Conservation (phyloP, 2,797 vertebrate species). For the Cuculus canorus region DNA sequence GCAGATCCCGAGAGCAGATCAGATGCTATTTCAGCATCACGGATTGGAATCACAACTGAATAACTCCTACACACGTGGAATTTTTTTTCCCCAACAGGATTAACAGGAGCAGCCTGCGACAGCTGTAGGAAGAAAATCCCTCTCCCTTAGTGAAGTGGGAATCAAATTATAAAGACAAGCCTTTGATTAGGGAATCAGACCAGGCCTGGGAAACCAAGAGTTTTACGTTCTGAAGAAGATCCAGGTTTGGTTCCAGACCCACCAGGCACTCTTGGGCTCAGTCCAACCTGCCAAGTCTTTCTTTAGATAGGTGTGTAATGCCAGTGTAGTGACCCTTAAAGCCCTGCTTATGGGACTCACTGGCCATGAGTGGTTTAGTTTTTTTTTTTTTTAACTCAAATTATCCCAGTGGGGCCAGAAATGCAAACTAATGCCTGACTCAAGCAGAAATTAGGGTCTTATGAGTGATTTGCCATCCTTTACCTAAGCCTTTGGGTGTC, state of each 20-base stretch:
- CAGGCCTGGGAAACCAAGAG: neutral
- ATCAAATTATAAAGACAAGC: accelerated
- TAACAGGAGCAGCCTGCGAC: neutral
- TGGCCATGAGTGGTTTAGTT: neutral
- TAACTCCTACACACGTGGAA: neutral
- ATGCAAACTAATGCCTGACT: neutral
- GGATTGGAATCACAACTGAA: slow-evolving; percentile 1
- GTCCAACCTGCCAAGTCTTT: neutral
- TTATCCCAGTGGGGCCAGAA: neutral
- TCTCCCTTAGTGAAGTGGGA: neutral
- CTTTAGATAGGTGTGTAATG: neutral
- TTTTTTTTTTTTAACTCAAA: neutral
- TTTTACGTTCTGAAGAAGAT: neutral
- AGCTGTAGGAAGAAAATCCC: neutral
- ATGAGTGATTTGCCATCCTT: neutral
- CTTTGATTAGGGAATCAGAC: neutral
- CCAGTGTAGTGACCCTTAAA: neutral
- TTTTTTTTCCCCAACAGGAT: neutral
- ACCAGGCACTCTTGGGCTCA: neutral
- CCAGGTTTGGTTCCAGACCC: neutral
- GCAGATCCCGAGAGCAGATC: slow-evolving; percentile 56
- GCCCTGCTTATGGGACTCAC: neutral
- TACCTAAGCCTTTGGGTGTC: neutral
- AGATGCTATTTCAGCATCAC: slow-evolving; percentile 40
- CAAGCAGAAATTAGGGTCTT: neutral